A percentile compares a stretch with the other conserved stretches of the same genome.
phyloP scores from a whole-genome alignment of 2,113 vertebrate genomes.

The Candoia aspera region DNA sequence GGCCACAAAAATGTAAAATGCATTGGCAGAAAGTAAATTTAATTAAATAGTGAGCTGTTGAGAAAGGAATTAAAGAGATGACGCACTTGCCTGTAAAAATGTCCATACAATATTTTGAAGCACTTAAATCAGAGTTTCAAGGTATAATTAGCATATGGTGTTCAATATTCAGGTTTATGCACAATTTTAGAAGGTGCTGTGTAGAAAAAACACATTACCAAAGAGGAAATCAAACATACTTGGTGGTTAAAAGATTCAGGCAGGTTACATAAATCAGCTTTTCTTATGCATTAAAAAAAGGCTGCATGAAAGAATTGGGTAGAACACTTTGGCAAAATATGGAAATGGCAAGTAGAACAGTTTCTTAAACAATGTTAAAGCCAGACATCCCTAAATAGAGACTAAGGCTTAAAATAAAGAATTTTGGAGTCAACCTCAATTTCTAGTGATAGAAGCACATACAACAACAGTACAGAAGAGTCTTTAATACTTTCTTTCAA shows the following conservation, averaged over 20 bases:
- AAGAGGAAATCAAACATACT: background rate
- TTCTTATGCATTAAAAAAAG: background rate
- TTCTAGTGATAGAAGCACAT: too few species aligned
- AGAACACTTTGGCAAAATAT: background rate
- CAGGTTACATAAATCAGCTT: background rate
- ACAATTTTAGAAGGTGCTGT: background rate
- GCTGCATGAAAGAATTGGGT: background rate
- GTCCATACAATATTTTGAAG: background rate
- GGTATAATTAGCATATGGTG: conserved; percentile 14
- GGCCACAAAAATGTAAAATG: conserved; percentile 25
- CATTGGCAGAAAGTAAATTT: conserved; percentile 8
- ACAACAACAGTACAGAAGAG: too few species aligned
- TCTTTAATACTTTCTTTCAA: too few species aligned
- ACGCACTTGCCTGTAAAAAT: conserved; percentile 10
- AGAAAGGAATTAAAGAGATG: conserved; percentile 15
- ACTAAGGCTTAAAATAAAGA: background rate
- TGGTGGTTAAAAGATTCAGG: background rate
- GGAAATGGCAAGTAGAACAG: background rate
- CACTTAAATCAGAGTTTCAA: background rate
- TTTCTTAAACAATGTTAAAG: background rate
- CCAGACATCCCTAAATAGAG: background rate
- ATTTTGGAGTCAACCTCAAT: background rate
- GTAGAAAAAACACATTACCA: background rate
- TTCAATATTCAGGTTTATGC: background rate
- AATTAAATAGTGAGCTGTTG: background rate